Percentiles rank a stretch among this genome's conserved stretches.
These are phyloP conservation scores for Tyto alba DNA, from an alignment of 2,113 vertebrate species.

Conservation along the genomic window DNA sequence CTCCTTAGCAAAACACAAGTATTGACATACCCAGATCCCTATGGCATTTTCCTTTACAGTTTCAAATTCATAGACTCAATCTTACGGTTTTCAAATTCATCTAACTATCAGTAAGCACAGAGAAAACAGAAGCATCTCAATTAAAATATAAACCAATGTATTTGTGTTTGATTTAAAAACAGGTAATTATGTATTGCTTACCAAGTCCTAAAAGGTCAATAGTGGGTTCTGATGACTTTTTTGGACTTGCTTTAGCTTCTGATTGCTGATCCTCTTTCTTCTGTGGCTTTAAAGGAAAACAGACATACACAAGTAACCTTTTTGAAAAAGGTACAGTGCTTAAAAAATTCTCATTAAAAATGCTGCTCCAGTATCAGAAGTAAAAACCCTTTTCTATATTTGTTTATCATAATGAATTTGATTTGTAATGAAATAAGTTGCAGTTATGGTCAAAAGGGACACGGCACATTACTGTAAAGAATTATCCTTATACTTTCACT, in stretches of 20 bases:
- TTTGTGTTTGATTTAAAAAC: background rate
- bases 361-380: background rate
- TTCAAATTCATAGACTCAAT: slow-evolving; percentile 2
- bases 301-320: background rate
- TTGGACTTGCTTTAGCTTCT: slow-evolving; percentile 83
- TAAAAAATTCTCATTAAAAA: background rate
- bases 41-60: slow-evolving; percentile 26
- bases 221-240: slow-evolving; percentile 80
- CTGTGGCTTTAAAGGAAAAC: slow-evolving; percentile 66
- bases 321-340: background rate
- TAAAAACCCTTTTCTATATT: background rate
- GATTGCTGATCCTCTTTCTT: slow-evolving; percentile 85
- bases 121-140: background rate
- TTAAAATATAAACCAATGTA: background rate
- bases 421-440: background rate
- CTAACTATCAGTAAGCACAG: background rate
- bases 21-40: background rate
- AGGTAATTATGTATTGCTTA: slow-evolving; percentile 71
- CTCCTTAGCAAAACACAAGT: slow-evolving; percentile 17
- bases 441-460: background rate
- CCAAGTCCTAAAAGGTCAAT: slow-evolving; percentile 94
- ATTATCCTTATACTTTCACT: background rate
- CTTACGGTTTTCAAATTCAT: slow-evolving; percentile 1
- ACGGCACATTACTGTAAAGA: background rate
- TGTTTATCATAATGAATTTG: background rate